Evolutionary conservation across 2,797 vertebrate genomes (phyloP), one percentile per base, ranked within the genome.

Genomic region (Danionella dracula): DNA sequence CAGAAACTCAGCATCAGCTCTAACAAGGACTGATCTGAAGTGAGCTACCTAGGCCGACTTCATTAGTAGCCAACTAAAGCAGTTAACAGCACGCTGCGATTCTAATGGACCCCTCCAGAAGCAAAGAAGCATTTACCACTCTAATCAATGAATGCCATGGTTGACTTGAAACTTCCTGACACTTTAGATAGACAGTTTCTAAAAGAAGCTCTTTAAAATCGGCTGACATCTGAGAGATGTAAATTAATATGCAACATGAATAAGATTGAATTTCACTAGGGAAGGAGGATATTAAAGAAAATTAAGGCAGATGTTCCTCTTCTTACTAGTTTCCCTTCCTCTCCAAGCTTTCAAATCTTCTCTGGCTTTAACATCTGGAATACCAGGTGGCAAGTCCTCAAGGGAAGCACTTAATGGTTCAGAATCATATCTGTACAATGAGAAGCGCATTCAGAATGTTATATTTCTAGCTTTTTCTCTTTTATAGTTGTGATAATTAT

Each of bases 331-430:
- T 42, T n/a, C 37, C 11, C 37, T 60, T 66, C 15, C 21, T 67
- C 50, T 50, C 37, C 31, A n/a, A 20, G 20, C 29, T 53, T 27
- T 58, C 49, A 46, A 45, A 71, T 50, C 29, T 68, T 55, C 21
- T 45, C 19, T n/a, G 37, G 21, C 53, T 20, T 12, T 50, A 60
- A 48, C 64, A 71, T 73, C 74, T 76, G 71, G 68, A 71, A 21
- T 16, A 71, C 23, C 71, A 71, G 71, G 32, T 51, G 57, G 44
- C 29, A 27, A 11, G 34, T 32, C 5, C 42, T 21, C 16, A 8
- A 37, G 63, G 63, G 53, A 57, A 48, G 34, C 29, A 20, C 6
- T 9, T 66, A 57, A 45, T 31, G 56, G 42, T 66, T 38, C 21
- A 29, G 42, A 46, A 40, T 41, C 15, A 56, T 57, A 6, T 3